Percentiles rank a stretch among this genome's conserved stretches.
Conservation (phyloP, 2,113 vertebrate genomes). For the Peucedramus taeniatus region DNA sequence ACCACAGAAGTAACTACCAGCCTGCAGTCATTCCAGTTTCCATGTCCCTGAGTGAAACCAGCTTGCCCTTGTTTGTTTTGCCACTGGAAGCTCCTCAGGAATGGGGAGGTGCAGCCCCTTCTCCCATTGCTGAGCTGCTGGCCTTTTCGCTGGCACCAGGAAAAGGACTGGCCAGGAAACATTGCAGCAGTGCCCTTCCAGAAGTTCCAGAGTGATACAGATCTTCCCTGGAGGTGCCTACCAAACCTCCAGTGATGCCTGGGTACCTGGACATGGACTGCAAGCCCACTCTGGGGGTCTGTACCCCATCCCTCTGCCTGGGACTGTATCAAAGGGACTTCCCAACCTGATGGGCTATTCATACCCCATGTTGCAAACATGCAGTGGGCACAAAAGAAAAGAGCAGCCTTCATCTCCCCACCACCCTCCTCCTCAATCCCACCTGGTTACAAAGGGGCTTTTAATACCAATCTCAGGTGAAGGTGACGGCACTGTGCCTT, state of each 20-base stretch:
- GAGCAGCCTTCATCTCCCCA: not conserved
- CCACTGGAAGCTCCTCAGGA: not conserved
- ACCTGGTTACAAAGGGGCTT: not conserved
- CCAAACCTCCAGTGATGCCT: not conserved
- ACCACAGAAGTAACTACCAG: not conserved
- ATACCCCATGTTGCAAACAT: not conserved
- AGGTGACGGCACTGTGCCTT: not conserved
- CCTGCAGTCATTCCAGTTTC: not conserved
- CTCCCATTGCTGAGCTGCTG: not conserved
- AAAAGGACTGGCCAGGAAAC: not conserved
- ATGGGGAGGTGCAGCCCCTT: not conserved
- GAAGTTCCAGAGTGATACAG: not conserved
- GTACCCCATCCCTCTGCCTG: not conserved
- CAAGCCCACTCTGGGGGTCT: not conserved
- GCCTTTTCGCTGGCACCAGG: not conserved
- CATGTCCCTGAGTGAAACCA: not conserved
- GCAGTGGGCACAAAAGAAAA: not conserved
- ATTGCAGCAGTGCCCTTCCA: not conserved
- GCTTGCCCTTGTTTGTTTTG: not conserved
- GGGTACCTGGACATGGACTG: not conserved
- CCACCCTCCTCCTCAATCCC: not conserved
- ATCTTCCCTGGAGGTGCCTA: not conserved
- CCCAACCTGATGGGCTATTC: not conserved
- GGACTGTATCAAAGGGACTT: not conserved
- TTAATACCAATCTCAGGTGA: constrained; percentile 16